Percentiles rank a stretch among this genome's conserved stretches.
Evolutionary conservation across 2,797 vertebrate species (phyloP).

Genomic region (Etheostoma nigrum): DNA sequence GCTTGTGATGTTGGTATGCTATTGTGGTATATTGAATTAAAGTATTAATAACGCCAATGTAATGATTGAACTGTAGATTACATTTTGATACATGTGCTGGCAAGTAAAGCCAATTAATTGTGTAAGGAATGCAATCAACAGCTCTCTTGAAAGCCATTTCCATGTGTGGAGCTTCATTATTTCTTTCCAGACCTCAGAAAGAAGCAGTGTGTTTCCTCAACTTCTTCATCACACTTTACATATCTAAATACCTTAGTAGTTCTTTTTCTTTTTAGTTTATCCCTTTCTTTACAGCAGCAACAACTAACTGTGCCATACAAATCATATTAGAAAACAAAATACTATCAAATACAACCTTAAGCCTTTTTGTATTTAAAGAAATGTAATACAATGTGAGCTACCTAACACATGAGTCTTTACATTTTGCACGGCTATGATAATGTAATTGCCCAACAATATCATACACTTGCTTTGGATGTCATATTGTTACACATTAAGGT

Average conservation of each 20-base stretch:
- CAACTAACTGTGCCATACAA: neutral
- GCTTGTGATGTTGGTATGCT: constrained; percentile 1
- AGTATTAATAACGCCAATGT: constrained; percentile 27
- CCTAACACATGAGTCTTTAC: constrained; percentile 34
- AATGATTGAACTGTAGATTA: constrained; percentile 23
- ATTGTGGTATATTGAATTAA: constrained; percentile 25
- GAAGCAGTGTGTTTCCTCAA: constrained; percentile 2
- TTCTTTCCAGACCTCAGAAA: constrained; percentile 30
- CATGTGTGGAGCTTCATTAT: constrained; percentile 7
- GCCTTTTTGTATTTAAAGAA: constrained; percentile 46
- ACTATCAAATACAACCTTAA: constrained; percentile 19
- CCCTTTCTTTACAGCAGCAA: constrained; percentile 4
- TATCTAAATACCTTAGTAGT: constrained; percentile 4
- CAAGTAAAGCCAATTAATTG: constrained; percentile 37
- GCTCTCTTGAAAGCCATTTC: constrained; percentile 21
- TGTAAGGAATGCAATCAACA: constrained; percentile 29
- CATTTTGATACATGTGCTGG: constrained; percentile 28
- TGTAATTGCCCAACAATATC: constrained; percentile 47
- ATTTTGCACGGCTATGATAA: constrained; percentile 42
- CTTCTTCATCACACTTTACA: constrained; percentile 20
- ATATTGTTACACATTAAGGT: constrained; percentile 56
- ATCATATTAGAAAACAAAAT: constrained; percentile 19
- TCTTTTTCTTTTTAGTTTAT: constrained; percentile 25
- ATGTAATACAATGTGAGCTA: neutral
- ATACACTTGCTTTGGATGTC: constrained; percentile 54